Percentiles rank a stretch among this genome's conserved stretches.
Evolutionary conservation across 2,113 vertebrate species (phyloP).

Genomic region (Blennius ocellaris): DNA sequence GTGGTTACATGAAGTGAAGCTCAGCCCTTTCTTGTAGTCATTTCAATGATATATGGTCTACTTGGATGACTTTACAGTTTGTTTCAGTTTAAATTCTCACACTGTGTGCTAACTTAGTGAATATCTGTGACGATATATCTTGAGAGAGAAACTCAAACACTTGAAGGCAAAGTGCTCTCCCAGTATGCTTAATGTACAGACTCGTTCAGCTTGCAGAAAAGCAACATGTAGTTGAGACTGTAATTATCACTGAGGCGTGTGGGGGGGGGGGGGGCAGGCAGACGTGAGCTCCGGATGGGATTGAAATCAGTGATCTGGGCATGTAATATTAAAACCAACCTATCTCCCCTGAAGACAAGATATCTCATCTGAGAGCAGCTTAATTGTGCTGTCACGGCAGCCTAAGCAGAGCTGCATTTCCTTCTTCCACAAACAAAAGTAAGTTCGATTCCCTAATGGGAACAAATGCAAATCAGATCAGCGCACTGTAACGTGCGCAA

Average conservation of each 20-base stretch:
- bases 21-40: neutral
- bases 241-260: neutral
- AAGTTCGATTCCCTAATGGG: too few species aligned
- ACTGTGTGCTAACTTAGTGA: neutral
- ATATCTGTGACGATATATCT: neutral
- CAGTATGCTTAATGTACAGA: neutral
- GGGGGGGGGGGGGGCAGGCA: neutral
- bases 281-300: neutral
- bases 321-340: constrained; percentile 12
- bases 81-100: too few species aligned
- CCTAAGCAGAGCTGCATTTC: neutral
- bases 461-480: too few species aligned
- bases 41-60: neutral
- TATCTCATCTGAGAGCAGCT: constrained; percentile 1
- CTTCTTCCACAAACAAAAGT: neutral
- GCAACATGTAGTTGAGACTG: neutral
- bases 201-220: neutral
- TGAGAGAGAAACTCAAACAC: neutral
- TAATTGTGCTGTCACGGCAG: constrained; percentile 1
- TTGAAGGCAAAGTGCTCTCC: neutral
- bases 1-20: neutral
- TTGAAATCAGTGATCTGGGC: constrained; percentile 6
- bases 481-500: neutral
- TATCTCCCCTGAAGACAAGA: neutral
- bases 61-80: too few species aligned